Conservation (phyloP, 2,797 vertebrate species). For the Coendou prehensilis region DNA sequence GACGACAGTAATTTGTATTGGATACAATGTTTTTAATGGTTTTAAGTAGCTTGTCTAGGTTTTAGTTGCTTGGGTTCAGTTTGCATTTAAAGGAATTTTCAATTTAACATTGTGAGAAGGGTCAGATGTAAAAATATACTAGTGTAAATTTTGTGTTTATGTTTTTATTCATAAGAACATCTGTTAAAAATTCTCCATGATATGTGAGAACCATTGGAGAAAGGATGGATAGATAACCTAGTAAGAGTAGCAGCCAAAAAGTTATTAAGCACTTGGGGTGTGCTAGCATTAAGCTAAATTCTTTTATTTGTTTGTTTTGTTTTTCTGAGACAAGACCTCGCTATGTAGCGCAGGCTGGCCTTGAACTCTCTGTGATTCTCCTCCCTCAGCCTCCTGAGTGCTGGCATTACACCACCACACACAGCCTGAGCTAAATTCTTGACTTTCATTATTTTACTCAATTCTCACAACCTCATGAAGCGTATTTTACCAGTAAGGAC, state of each 20-base stretch:
- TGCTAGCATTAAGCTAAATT: conserved; percentile 25
- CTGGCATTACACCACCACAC: background rate
- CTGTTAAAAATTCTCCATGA: conserved; percentile 41
- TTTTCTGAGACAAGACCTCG: background rate
- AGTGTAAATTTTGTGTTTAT: background rate
- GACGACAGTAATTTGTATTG: conserved; percentile 36
- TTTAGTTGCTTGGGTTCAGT: conserved; percentile 17
- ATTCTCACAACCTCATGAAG: conserved; percentile 31
- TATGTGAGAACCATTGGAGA: background rate
- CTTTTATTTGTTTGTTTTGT: background rate
- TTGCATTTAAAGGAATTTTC: conserved; percentile 50
- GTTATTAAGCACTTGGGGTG: background rate
- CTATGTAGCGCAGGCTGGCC: background rate
- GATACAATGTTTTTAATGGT: background rate
- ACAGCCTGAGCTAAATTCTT: conserved; percentile 19
- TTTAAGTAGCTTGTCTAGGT: conserved; percentile 34
- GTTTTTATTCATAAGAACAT: conserved; percentile 53
- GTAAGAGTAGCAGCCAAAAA: conserved; percentile 18
- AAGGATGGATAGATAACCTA: background rate
- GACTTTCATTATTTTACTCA: conserved; percentile 34
- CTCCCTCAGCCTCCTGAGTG: background rate
- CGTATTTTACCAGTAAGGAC: conserved; percentile 18
- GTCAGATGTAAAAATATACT: background rate
- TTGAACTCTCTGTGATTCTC: background rate
- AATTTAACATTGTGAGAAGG: background rate